Evolutionary conservation across 2,888 invertebrate genomes (phyloP), one percentile per base, ranked within the genome.

Genomic region (Axea sp.): DNA sequence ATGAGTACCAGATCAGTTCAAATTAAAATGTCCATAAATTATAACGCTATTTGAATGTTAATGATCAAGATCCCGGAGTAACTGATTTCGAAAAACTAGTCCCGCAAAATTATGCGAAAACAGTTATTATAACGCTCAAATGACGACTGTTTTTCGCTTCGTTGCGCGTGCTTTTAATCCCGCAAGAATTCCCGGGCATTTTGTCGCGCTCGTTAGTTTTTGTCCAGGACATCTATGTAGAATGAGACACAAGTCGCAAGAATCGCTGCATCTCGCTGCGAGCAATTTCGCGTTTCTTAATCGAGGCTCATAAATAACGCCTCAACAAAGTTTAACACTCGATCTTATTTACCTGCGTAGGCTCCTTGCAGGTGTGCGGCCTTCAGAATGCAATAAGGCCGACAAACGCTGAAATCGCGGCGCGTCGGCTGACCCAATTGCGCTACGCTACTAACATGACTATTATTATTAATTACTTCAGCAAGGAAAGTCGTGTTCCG

Each of bases 361-460:
- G 33, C 14, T 6, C n/a, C 71, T 53, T 47, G 55, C 64, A 71
- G 74, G 64, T 69, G 71, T 39, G 47, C 77, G 80, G 64, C 81
- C 81, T 81, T 81, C 80, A 77, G 53, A 76, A 76, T 75, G 75
- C 75, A 39, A 62, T 41, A 33, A 62, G 41, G 37, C 26, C 59
- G 59, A n/a, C n/a, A n/a, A n/a, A n/a, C n/a, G n/a, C 24, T 26
- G 15, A 24, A 35, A 64, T 57, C 12, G 43, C 43, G 74, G 12
- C 49, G 76, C 73, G 76, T 74, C 78, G 77, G 49, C 67, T 75
- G 76, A 76, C 79, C 77, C 68, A 77, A 75, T 77, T 77, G 37
- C 31, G 15, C 31, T 31, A 14, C 26, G 33, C 15, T 22, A 5
- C 31, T 39, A 26, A 14, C 19, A 28, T 17, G 12, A 37, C 28